Evolutionary conservation across 2,888 invertebrate species (phyloP), one percentile per base, ranked within the genome.

Genomic region (Atethmia centrago): DNA sequence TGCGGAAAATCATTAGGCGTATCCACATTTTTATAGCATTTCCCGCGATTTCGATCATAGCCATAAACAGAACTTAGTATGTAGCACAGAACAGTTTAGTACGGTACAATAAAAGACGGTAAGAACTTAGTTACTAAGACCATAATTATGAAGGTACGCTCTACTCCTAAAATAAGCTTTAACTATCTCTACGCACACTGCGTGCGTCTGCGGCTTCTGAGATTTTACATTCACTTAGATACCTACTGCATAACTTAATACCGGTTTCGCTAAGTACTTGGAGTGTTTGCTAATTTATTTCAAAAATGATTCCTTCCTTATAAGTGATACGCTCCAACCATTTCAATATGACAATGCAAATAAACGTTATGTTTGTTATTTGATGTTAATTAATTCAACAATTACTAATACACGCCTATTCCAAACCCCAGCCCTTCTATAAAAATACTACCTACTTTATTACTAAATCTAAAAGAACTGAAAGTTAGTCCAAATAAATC

Each of bases 211-310:
- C 47, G 8, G 47, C 40, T 56, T 45, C n/a, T 16, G 31, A 74
- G 40, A 64, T 74, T 55, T 74, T 76, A 28, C 55, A 42, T 42
- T 49, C 31, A 66, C 77, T 65, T 42, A 45, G 49, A 74, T 77
- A 56, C 19, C 14, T 63, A 45, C 66, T 58, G 49, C 56, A 51
- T 77, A 67, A 77, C 56, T 77, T 45, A 49, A 74, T 49, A 68
- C 69, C 45, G 56, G 78, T 59, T 77, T 59, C 5, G 36, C 69
- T 19, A n/a, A n/a, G n/a, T n/a, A 77, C 68, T 31, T 56, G 58
- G 25, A 45, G 58, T 36, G 56, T 49, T 28, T 10, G 19, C 19
- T 19, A 51, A 56, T 45, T 36, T 67, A 67, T 45, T 49, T 21
- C 0, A 8, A 49, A 77, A 64, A 28, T 3, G 14, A 36, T 47